phyloP scores from a whole-genome alignment of 1,140 invertebrate genomes.

The Glomeris maerens region DNA sequence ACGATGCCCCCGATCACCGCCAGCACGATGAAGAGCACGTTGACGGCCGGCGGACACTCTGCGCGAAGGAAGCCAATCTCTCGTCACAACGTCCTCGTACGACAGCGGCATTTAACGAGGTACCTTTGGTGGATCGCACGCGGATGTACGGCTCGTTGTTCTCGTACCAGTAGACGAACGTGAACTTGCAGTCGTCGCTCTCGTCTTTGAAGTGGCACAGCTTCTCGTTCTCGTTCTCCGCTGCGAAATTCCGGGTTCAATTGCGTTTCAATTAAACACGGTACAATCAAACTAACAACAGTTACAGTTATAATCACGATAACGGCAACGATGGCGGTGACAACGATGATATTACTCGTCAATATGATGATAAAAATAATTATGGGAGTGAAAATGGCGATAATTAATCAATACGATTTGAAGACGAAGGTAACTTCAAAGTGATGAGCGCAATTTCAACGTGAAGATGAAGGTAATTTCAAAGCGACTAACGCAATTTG shows the following conservation, averaged over 20 bases:
- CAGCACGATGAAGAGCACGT: constrained; percentile 51
- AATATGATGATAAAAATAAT: too few species aligned
- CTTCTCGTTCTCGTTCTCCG: constrained; percentile 16
- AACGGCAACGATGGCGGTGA: too few species aligned
- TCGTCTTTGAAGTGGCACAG: constrained; percentile 64
- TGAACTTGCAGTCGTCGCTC: constrained; percentile 59
- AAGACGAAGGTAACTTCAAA: too few species aligned
- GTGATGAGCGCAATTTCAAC: too few species aligned
- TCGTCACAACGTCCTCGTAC: background rate
- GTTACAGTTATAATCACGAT: too few species aligned
- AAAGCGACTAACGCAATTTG: too few species aligned
- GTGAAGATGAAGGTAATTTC: too few species aligned
- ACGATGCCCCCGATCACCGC: constrained; percentile 92
- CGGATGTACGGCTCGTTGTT: constrained; percentile 35
- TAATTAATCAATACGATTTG: too few species aligned
- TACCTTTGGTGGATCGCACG: constrained; percentile 53
- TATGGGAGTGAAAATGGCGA: too few species aligned
- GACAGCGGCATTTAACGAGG: background rate
- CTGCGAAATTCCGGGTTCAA: too few species aligned
- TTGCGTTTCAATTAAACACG: too few species aligned
- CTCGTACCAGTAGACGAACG: constrained; percentile 59
- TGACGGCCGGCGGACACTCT: constrained; percentile 9
- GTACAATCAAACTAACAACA: background rate
- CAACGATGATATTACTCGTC: too few species aligned
- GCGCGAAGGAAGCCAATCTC: background rate